These are phyloP conservation scores for Sebastes kiyomatsui DNA, from an alignment of 2,797 vertebrate species.

Conservation along the genomic window DNA sequence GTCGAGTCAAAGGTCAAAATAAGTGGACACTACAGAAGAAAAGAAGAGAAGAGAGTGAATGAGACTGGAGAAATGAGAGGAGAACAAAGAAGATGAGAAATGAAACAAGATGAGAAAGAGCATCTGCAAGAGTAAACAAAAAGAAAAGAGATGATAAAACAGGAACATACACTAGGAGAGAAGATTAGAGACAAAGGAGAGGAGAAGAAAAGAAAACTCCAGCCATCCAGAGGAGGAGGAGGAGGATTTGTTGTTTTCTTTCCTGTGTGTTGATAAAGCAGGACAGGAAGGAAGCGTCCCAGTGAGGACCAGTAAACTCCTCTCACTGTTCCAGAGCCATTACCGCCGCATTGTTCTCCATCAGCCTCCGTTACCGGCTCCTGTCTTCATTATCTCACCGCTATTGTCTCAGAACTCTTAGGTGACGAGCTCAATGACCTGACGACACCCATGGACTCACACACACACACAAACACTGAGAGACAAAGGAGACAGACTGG, in stretches of 20 bases:
- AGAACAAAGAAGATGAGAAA: not conserved
- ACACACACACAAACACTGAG: not conserved
- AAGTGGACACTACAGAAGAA: not conserved
- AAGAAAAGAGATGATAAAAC: not conserved
- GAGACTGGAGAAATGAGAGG: not conserved
- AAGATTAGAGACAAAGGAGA: not conserved
- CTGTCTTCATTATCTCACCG: constrained; percentile 66
- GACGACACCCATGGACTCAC: constrained; percentile 17
- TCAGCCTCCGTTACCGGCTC: constrained; percentile 33
- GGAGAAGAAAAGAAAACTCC: constrained; percentile 4
- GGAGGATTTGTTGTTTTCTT: constrained; percentile 58
- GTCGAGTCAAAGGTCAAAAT: not conserved
- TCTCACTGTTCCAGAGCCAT: constrained; percentile 39
- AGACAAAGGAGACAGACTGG: constrained; percentile 30
- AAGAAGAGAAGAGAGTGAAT: not conserved
- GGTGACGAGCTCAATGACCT: constrained; percentile 62
- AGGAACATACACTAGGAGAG: not conserved
- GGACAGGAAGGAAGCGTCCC: constrained; percentile 60
- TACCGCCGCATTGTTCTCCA: constrained; percentile 59
- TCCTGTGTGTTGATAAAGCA: constrained; percentile 64
- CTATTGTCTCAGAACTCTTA: constrained; percentile 65
- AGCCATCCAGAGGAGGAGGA: constrained; percentile 14
- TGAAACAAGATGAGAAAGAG: not conserved
- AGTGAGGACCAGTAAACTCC: constrained; percentile 50
- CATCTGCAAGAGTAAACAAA: not conserved